Evolutionary conservation across 2,888 invertebrate species (phyloP).

Genomic region (Synergus umbraculus): DNA sequence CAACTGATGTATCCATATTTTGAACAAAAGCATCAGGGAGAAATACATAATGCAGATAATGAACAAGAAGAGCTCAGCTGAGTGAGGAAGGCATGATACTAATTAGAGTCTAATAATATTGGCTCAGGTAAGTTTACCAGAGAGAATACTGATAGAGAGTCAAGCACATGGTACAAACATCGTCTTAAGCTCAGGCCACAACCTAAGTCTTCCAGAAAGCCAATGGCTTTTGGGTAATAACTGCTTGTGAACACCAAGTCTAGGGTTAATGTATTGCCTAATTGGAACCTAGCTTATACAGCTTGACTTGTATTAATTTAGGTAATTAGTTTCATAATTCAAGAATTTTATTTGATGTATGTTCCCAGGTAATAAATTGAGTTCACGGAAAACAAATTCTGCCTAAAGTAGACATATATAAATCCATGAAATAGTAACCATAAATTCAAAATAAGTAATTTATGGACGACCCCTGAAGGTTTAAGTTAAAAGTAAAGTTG

Average conservation of each 20-base stretch:
- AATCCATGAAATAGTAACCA: no score
- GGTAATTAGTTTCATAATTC: background rate
- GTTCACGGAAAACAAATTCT: no score
- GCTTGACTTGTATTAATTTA: slow-evolving; percentile 18
- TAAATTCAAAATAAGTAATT: no score
- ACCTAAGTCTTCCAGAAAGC: slow-evolving; percentile 61
- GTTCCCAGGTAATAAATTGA: background rate
- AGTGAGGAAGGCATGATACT: slow-evolving; percentile 57
- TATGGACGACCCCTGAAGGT: background rate
- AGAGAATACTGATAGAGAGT: slow-evolving; percentile 42
- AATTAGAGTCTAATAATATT: slow-evolving; percentile 72
- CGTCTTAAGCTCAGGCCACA: slow-evolving; percentile 44
- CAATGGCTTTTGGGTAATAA: slow-evolving; percentile 68
- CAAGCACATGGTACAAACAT: slow-evolving; percentile 36
- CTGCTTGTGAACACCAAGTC: slow-evolving; percentile 54
- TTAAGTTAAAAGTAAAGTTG: background rate
- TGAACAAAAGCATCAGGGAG: no score
- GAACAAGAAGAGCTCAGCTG: background rate
- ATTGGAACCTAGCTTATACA: slow-evolving; percentile 25
- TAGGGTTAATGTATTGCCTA: slow-evolving; percentile 31
- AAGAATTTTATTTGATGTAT: background rate
- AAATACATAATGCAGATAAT: slow-evolving; percentile 1
- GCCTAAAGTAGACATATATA: no score
- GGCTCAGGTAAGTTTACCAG: slow-evolving; percentile 66
- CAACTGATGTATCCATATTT: background rate